Evolutionary conservation across 2,113 vertebrate genomes (phyloP).

Genomic region (Miniopterus natalensis): DNA sequence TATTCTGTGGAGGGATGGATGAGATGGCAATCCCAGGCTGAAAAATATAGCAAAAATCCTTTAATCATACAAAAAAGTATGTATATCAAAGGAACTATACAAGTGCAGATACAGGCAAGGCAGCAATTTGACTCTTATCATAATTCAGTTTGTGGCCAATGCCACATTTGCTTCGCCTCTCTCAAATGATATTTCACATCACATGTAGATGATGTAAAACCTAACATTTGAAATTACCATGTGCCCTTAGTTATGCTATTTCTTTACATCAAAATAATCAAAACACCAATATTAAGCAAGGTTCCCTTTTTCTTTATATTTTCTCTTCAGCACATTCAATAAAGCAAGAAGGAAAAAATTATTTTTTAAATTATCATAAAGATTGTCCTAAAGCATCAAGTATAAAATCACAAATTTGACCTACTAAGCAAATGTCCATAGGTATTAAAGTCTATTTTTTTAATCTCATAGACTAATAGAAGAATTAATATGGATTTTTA

Average conservation of each 20-base stretch:
- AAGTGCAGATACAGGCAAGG: background rate
- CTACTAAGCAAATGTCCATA: background rate
- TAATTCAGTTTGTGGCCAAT: background rate
- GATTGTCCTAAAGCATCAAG: background rate
- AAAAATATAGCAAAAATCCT: background rate
- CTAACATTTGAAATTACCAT: background rate
- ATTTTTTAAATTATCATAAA: background rate
- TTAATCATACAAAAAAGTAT: background rate
- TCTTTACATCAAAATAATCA: constrained; percentile 37
- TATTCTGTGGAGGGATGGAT: background rate
- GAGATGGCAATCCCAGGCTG: background rate
- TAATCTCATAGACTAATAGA: background rate
- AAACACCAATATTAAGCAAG: background rate
- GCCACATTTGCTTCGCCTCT: background rate
- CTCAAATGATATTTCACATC: background rate
- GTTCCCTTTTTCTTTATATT: background rate
- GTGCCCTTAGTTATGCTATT: background rate
- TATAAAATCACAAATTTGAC: background rate
- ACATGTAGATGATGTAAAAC: background rate
- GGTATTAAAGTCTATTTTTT: background rate
- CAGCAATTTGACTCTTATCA: background rate
- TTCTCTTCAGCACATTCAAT: constrained; percentile 19
- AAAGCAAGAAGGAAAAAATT: background rate
- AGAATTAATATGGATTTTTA: background rate
- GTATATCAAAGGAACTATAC: background rate